Conservation (phyloP, 2,888 invertebrate species). For the Hydraecia micacea region DNA sequence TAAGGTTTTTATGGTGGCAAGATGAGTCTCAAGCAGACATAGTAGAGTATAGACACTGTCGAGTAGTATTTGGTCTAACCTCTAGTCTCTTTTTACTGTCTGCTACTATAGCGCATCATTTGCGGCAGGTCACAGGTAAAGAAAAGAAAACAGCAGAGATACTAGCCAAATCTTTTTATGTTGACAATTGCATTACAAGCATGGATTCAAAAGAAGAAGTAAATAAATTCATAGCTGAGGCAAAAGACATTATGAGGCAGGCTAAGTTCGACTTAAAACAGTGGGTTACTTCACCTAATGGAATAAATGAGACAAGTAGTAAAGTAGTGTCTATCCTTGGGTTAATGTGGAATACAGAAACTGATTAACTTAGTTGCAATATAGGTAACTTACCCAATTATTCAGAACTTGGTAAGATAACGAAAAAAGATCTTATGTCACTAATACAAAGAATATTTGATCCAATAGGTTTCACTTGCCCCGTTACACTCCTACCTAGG, state of each 20-base stretch:
- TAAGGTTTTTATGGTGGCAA: slow-evolving; percentile 40
- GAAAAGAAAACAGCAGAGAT: slow-evolving; percentile 1
- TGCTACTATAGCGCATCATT: slow-evolving; percentile 1
- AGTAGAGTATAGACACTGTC: slow-evolving; percentile 25
- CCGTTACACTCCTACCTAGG: neutral
- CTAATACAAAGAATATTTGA: slow-evolving; percentile 16
- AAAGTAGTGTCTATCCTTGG: slow-evolving; percentile 13
- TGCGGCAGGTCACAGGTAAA: slow-evolving; percentile 2
- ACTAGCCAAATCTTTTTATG: slow-evolving; percentile 27
- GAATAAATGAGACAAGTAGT: slow-evolving; percentile 6
- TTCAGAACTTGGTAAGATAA: slow-evolving; percentile 12
- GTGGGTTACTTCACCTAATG: slow-evolving; percentile 4
- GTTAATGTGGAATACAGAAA: slow-evolving; percentile 20
- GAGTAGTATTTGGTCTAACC: slow-evolving; percentile 40
- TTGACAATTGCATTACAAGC: slow-evolving; percentile 21
- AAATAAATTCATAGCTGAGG: slow-evolving; percentile 7
- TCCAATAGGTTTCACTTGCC: neutral
- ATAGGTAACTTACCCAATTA: slow-evolving; percentile 9
- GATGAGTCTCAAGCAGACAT: slow-evolving; percentile 13
- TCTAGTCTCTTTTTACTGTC: slow-evolving; percentile 6
- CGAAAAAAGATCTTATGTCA: slow-evolving; percentile 20
- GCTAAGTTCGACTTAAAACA: too few species aligned
- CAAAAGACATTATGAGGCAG: too few species aligned
- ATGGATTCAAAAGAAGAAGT: slow-evolving; percentile 17
- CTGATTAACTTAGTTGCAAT: slow-evolving; percentile 20